A percentile compares a stretch with the other conserved stretches of the same genome.
phyloP scores from a whole-genome alignment of 2,888 invertebrate genomes.

The Drosophila robusta region DNA sequence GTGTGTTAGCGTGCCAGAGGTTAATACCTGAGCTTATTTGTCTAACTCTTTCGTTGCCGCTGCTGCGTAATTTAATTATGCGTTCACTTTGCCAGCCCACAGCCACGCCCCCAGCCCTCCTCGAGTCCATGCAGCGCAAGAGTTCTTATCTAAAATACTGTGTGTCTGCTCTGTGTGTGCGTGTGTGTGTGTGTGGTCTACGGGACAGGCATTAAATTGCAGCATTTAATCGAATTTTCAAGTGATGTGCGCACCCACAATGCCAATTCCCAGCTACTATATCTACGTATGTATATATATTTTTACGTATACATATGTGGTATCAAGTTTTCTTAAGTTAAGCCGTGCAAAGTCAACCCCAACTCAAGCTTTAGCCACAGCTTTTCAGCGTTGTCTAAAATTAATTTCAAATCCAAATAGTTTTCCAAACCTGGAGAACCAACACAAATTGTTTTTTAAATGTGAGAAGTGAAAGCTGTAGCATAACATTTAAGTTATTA shows the following conservation, averaged over 20 bases:
- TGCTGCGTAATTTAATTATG: slow-evolving; percentile 85
- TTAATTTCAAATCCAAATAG: slow-evolving; percentile 16
- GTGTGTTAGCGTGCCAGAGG: slow-evolving; percentile 78
- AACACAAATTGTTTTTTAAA: too few relatives aligned
- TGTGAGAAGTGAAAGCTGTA: slow-evolving; percentile 77
- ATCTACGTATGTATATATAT: background rate
- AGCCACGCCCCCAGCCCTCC: slow-evolving; percentile 29
- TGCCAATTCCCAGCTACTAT: slow-evolving; percentile 9
- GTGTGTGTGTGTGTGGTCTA: slow-evolving; percentile 42
- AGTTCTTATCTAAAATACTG: slow-evolving; percentile 77
- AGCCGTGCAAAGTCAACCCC: slow-evolving; percentile 49
- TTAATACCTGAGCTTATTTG: slow-evolving; percentile 86
- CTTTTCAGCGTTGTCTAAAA: slow-evolving; percentile 14
- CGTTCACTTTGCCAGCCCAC: slow-evolving; percentile 81
- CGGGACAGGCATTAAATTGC: slow-evolving; percentile 73
- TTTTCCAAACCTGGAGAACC: too few relatives aligned
- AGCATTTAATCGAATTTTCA: slow-evolving; percentile 80
- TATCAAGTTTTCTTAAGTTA: slow-evolving; percentile 46
- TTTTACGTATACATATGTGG: slow-evolving; percentile 12
- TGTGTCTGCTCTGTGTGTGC: slow-evolving; percentile 50
- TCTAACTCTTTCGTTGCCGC: slow-evolving; percentile 85
- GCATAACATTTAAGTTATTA: slow-evolving; percentile 78
- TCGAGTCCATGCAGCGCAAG: background rate
- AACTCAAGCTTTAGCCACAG: slow-evolving; percentile 38
- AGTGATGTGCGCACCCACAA: slow-evolving; percentile 56